Conservation (phyloP, 2,888 invertebrate species). For the Acleris sparsana region DNA sequence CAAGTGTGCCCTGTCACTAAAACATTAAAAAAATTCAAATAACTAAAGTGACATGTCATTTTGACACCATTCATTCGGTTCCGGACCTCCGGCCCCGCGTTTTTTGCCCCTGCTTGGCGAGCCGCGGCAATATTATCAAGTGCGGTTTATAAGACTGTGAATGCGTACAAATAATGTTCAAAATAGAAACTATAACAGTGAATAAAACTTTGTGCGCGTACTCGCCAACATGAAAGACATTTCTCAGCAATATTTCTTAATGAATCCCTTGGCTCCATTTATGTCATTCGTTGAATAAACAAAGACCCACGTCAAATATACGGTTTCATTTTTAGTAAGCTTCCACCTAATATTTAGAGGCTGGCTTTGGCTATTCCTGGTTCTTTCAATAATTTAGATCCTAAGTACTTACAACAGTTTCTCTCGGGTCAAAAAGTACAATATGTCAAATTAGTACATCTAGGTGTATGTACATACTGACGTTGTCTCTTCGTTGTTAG, state of each 20-base stretch:
- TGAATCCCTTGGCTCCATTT: slow-evolving; percentile 77
- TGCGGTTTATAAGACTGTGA: background rate
- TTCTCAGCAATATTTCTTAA: slow-evolving; percentile 73
- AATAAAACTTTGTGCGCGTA: slow-evolving; percentile 37
- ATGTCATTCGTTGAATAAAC: slow-evolving; percentile 78
- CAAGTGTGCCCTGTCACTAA: slow-evolving; percentile 22
- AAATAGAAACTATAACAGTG: slow-evolving; percentile 32
- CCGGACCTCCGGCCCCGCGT: slow-evolving; percentile 57
- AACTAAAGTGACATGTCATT: slow-evolving; percentile 75
- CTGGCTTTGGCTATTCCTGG: background rate
- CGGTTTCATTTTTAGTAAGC: slow-evolving; percentile 15
- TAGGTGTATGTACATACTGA: no score
- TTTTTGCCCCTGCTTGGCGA: slow-evolving; percentile 45
- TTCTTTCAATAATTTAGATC: no score
- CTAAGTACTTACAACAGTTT: no score
- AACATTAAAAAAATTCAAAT: slow-evolving; percentile 67
- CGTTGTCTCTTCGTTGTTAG: no score
- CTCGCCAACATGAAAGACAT: slow-evolving; percentile 50
- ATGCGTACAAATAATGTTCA: slow-evolving; percentile 41
- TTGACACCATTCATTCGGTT: slow-evolving; percentile 80
- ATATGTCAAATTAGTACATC: no score
- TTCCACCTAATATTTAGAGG: slow-evolving; percentile 1
- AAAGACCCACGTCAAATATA: slow-evolving; percentile 68
- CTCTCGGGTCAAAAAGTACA: no score
- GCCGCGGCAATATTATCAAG: slow-evolving; percentile 1